A percentile compares a stretch with the other conserved stretches of the same genome.
Conservation (phyloP, 2,797 vertebrate genomes). For the Rhyacichthys aspro region DNA sequence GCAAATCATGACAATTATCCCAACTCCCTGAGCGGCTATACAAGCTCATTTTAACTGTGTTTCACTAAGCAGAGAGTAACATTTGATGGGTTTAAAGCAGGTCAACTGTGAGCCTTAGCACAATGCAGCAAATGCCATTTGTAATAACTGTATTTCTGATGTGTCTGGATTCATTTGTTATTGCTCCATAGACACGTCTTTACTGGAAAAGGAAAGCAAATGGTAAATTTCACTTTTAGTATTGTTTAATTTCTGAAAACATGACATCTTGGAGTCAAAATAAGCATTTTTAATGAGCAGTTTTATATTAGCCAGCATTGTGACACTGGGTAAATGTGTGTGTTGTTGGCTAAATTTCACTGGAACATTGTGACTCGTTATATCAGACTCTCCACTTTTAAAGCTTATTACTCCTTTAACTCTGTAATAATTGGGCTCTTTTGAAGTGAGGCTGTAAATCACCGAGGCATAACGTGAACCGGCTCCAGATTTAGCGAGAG, state of each 20-base stretch:
- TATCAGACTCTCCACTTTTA: no score
- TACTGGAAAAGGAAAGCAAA: no score
- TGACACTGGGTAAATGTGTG: no score
- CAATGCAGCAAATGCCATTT: constrained; percentile 15
- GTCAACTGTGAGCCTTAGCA: constrained; percentile 19
- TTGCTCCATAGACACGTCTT: no score
- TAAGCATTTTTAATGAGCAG: no score
- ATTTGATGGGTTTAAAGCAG: constrained; percentile 21
- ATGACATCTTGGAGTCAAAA: no score
- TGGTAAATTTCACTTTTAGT: no score
- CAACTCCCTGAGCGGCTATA: constrained; percentile 7
- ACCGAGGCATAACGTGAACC: neutral
- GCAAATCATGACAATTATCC: constrained; percentile 18
- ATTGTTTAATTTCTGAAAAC: no score
- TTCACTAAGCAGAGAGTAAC: constrained; percentile 9
- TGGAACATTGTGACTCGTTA: neutral
- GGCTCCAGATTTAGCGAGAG: neutral
- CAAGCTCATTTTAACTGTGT: constrained; percentile 44
- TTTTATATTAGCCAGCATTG: no score
- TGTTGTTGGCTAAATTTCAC: no score
- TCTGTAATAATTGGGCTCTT: neutral
- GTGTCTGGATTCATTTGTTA: constrained; percentile 13
- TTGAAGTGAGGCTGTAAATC: neutral
- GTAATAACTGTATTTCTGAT: constrained; percentile 21
- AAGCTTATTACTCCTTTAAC: neutral